A percentile compares a stretch with the other conserved stretches of the same genome.
phyloP scores from a whole-genome alignment of 2,888 invertebrate species.

The Scotopteryx bipunctaria region DNA sequence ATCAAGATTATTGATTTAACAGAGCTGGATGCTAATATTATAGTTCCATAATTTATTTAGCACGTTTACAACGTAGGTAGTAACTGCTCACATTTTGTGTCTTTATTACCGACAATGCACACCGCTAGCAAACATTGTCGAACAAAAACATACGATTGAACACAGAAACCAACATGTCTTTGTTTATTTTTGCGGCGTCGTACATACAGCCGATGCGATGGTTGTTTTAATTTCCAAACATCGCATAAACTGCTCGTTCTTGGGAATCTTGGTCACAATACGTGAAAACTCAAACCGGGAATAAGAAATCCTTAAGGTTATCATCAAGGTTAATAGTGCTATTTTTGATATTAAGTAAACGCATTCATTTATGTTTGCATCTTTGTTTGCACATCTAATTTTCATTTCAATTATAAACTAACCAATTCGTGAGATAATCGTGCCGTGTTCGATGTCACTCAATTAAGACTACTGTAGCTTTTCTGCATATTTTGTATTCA shows the following conservation, averaged over 20 bases:
- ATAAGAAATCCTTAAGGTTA: too few relatives aligned
- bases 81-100: conserved; percentile 17
- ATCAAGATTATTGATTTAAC: conserved; percentile 22
- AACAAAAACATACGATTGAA: conserved; percentile 43
- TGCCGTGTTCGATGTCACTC: conserved; percentile 34
- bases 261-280: conserved; percentile 60
- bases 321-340: too few relatives aligned
- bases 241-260: conserved; percentile 58
- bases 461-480: conserved; percentile 22
- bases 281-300: conserved; percentile 50
- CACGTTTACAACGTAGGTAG: conserved; percentile 10
- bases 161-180: conserved; percentile 42
- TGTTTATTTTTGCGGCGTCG: conserved; percentile 65
- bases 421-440: conserved; percentile 14
- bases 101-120: conserved; percentile 17
- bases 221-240: conserved; percentile 57
- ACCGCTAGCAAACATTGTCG: conserved; percentile 20
- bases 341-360: too few relatives aligned
- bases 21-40: conserved; percentile 20
- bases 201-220: conserved; percentile 41
- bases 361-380: conserved; percentile 9
- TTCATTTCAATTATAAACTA: conserved; percentile 32
- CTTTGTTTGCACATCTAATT: conserved; percentile 32
- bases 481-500: conserved; percentile 6
- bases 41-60: conserved; percentile 11